Evolutionary conservation across 2,888 invertebrate genomes (phyloP).

Genomic region (Dicycla oo): DNA sequence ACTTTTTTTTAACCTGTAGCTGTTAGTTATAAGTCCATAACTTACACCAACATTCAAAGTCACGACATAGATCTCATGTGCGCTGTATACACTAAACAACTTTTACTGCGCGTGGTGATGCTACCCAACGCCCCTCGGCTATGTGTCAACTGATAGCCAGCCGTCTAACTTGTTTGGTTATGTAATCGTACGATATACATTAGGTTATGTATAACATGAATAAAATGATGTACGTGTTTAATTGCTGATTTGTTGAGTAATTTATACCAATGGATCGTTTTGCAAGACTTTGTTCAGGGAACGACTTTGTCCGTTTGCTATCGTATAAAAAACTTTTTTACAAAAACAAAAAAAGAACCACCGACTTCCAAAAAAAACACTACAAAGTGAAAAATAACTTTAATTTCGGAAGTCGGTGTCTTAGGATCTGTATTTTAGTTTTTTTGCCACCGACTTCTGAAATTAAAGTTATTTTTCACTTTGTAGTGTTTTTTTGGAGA

Average conservation of each 20-base stretch:
- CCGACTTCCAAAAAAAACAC: no score
- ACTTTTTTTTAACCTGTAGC: no score
- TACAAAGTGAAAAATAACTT: no score
- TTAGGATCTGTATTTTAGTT: no score
- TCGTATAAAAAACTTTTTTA: no score
- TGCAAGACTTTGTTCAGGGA: neutral
- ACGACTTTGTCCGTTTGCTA: no score
- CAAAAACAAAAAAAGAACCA: no score
- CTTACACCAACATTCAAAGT: slow-evolving; percentile 53
- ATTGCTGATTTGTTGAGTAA: slow-evolving; percentile 22
- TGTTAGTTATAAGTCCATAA: slow-evolving; percentile 3
- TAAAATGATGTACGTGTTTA: neutral
- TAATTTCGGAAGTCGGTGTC: no score
- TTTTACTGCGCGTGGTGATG: slow-evolving; percentile 69
- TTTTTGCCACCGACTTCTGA: no score
- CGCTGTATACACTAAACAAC: slow-evolving; percentile 68
- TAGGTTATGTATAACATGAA: slow-evolving; percentile 25
- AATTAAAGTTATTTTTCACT: no score
- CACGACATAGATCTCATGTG: slow-evolving; percentile 68
- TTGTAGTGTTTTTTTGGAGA: no score
- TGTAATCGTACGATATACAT: slow-evolving; percentile 30
- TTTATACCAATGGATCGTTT: neutral
- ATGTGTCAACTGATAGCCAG: slow-evolving; percentile 62
- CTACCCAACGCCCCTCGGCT: slow-evolving; percentile 51
- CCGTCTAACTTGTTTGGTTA: slow-evolving; percentile 42